Conservation (phyloP, 2,797 vertebrate genomes). For the Odontamblyopus lacepedii region DNA sequence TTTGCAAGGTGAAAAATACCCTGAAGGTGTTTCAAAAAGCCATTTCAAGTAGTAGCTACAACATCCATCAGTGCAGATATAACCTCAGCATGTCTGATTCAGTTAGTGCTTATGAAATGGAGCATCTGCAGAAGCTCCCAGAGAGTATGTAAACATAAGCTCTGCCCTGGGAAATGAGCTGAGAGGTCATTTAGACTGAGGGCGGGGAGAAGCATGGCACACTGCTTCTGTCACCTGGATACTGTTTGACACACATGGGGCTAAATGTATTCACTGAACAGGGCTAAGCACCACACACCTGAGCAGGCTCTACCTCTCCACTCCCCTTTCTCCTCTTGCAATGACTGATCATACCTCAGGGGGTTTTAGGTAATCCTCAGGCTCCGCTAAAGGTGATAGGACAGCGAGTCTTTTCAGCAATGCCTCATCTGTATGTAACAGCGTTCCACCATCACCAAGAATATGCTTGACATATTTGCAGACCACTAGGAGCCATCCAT, state of each 20-base stretch:
- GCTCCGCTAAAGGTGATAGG: slow-evolving; percentile 50
- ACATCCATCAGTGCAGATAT: slow-evolving; percentile 38
- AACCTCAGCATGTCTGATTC: slow-evolving; percentile 61
- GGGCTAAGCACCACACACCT: slow-evolving; percentile 59
- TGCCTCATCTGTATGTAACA: slow-evolving; percentile 44
- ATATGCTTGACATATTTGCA: slow-evolving; percentile 59
- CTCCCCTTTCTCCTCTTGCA: slow-evolving; percentile 7
- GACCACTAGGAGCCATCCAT: slow-evolving; percentile 33
- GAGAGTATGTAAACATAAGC: slow-evolving; percentile 64
- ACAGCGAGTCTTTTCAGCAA: slow-evolving; percentile 26
- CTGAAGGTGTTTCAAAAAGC: slow-evolving; percentile 43
- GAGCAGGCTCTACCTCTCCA: slow-evolving; percentile 40
- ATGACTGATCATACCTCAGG: slow-evolving; percentile 45
- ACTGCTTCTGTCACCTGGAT: slow-evolving; percentile 63
- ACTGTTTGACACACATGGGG: slow-evolving; percentile 57
- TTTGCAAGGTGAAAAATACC: slow-evolving; percentile 19
- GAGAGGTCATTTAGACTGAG: slow-evolving; percentile 59
- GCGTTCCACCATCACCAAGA: slow-evolving; percentile 30
- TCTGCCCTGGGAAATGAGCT: slow-evolving; percentile 65
- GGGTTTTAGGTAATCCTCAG: slow-evolving; percentile 66
- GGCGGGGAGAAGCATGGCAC: slow-evolving; percentile 29
- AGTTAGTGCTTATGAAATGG: slow-evolving; percentile 65
- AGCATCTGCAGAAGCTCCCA: slow-evolving; percentile 65
- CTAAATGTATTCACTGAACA: slow-evolving; percentile 56
- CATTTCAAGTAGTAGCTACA: slow-evolving; percentile 9